Base-by-base conservation (phyloP, 1,140 invertebrate species). In the Antheraea pernyi region DNA sequence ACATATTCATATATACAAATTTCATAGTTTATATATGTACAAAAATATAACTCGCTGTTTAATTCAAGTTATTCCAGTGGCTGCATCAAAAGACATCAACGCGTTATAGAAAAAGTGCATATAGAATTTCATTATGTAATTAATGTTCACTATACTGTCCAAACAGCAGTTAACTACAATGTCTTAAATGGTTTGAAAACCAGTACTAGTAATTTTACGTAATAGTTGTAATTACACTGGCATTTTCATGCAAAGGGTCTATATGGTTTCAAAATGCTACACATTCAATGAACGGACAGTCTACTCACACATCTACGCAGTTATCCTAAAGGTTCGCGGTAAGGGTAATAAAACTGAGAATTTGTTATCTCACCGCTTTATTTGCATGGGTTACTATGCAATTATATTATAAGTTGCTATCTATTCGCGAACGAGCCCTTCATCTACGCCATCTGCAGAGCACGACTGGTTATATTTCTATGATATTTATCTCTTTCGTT, bases 401-500 rank as follows among this genome's bases (percentile, higher is more conserved):
- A 53, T 53, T n/a, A 53, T 53, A 53, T n/a, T 53, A 53, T 53
- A 53, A 53, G 46, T 53, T 53, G 13, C 6, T 53, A 53, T 53
- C 46, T 4, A 53, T 53, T 53, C 16, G 46, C 46, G 46, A 16
- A 13, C 11, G 11, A 53, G 13, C 46, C 46, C 46, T 53, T 53
- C 1, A 53, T 53, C 46, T 13, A 16, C 16, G 16, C 16, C 46
- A 53, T 53, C 46, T 16, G 46, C 46, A 16, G 16, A 53, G 9
- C 6, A n/a, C 46, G 13, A 53, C 11, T 16, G 16, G 11, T 53
- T 53, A 53, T 53, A 53, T 53, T 53, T 13, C 16, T 11, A n/a
- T 10, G 10, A 16, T 13, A 6, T 13, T 13, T 53, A 53, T 53
- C 46, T 53, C 46, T 53, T 53, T 53, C 46, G 46, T 53, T 16